phyloP scores from a whole-genome alignment of 1,140 invertebrate species.

The Ephestia elutella region DNA sequence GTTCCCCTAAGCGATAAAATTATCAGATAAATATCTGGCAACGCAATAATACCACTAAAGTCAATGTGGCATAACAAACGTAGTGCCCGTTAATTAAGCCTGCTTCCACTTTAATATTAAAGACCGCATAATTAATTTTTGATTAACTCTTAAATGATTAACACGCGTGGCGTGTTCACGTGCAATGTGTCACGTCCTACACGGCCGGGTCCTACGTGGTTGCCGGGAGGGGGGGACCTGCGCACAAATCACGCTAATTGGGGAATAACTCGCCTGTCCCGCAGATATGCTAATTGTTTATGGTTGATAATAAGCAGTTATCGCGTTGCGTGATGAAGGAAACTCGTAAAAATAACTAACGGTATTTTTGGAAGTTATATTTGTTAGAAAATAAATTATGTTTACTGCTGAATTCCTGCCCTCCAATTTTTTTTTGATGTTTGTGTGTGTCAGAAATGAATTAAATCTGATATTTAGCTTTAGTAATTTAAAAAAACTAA shows the following conservation, averaged over 20 bases:
- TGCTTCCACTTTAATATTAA: slow-evolving; percentile 1
- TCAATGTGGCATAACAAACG: background rate
- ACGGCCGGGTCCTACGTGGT: no score
- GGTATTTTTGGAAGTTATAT: background rate
- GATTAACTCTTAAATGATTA: background rate
- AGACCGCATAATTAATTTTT: background rate
- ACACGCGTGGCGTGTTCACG: background rate
- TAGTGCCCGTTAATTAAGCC: background rate
- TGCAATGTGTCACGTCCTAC: background rate
- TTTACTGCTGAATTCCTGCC: no score
- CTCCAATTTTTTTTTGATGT: no score
- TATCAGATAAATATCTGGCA: no score
- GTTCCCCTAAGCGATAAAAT: no score
- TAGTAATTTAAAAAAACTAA: no score
- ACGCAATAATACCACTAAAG: background rate
- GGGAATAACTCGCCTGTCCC: background rate
- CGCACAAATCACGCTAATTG: background rate
- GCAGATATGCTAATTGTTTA: background rate
- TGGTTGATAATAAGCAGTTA: background rate
- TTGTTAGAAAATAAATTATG: background rate
- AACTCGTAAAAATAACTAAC: background rate
- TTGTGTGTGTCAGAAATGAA: no score
- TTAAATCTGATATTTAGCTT: no score
- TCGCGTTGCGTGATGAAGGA: background rate
- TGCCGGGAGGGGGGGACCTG: background rate